These are phyloP conservation scores for Callionymus lyra DNA, from an alignment of 2,113 vertebrate genomes.

Conservation along the genomic window DNA sequence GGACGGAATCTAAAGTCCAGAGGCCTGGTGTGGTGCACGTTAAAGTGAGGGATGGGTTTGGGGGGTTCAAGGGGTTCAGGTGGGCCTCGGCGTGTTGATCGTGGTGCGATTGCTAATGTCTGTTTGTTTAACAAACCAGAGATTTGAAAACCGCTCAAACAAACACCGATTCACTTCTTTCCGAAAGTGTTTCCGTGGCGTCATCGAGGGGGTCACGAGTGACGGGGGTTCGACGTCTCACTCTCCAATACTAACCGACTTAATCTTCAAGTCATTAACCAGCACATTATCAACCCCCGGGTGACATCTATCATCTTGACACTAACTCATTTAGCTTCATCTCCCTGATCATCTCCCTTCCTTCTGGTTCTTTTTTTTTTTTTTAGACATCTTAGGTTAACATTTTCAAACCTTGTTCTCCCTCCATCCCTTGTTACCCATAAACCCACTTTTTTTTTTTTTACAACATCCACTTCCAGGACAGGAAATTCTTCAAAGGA, in stretches of 20 bases:
- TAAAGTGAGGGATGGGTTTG: too few species aligned
- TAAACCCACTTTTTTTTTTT: conserved; percentile 19
- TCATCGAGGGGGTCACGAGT: too few species aligned
- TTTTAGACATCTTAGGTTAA: conserved; percentile 81
- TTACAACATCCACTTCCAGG: conserved; percentile 77
- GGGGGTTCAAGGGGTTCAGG: too few species aligned
- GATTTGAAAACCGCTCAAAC: too few species aligned
- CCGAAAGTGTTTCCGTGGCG: too few species aligned
- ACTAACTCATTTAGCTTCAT: conserved; percentile 15
- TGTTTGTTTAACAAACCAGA: too few species aligned
- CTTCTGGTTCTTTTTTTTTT: conserved; percentile 69
- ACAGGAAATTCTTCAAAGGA: conserved; percentile 99
- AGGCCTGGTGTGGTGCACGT: too few species aligned
- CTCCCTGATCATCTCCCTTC: conserved; percentile 36
- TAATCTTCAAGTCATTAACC: conserved; percentile 11
- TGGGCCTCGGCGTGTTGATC: too few species aligned
- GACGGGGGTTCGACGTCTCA: background rate
- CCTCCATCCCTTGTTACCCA: conserved; percentile 63
- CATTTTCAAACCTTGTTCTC: conserved; percentile 93
- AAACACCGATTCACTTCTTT: too few species aligned
- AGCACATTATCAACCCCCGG: conserved; percentile 5
- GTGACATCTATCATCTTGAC: conserved; percentile 14
- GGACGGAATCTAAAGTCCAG: too few species aligned
- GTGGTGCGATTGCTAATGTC: too few species aligned
- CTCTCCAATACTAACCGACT: conserved; percentile 29